Conservation (phyloP, 2,888 invertebrate genomes). For the Calameuta idolon region DNA sequence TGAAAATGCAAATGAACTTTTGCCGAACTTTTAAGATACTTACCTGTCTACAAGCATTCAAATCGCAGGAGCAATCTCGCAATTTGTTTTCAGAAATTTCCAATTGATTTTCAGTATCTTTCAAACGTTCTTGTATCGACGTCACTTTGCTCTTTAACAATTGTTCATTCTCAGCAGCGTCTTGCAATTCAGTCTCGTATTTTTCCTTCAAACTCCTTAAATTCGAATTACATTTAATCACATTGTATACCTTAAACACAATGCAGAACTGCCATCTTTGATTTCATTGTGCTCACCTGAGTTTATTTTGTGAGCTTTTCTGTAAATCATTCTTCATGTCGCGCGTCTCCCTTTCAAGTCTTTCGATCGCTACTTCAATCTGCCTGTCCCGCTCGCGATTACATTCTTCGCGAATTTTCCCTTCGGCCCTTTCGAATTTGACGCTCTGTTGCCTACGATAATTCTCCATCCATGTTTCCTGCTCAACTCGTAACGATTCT, state of each 20-base stretch:
- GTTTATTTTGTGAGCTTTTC: slow-evolving; percentile 71
- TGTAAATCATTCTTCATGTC: slow-evolving; percentile 71
- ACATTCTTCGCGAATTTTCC: slow-evolving; percentile 76
- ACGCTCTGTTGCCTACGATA: slow-evolving; percentile 74
- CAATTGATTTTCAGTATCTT: slow-evolving; percentile 75
- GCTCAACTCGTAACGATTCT: slow-evolving; percentile 73
- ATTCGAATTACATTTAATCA: slow-evolving; percentile 22
- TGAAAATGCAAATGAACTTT: slow-evolving; percentile 2
- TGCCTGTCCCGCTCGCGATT: slow-evolving; percentile 82
- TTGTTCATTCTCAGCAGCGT: slow-evolving; percentile 76
- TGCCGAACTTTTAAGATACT: slow-evolving; percentile 25
- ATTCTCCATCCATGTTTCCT: slow-evolving; percentile 75
- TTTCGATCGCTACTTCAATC: slow-evolving; percentile 80
- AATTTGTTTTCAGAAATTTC: slow-evolving; percentile 72
- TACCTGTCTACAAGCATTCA: slow-evolving; percentile 76
- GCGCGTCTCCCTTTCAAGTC: slow-evolving; percentile 76
- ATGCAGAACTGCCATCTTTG: not conserved
- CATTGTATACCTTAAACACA: not conserved
- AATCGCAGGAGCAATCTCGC: slow-evolving; percentile 76
- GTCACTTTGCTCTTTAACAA: slow-evolving; percentile 76
- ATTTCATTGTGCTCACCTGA: slow-evolving; percentile 47
- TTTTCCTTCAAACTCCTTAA: slow-evolving; percentile 80
- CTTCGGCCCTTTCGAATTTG: slow-evolving; percentile 75
- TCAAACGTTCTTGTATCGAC: slow-evolving; percentile 75
- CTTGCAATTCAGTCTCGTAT: slow-evolving; percentile 78